These are phyloP conservation scores for Boloria euphrosyne DNA, from an alignment of 2,888 invertebrate species.

Conservation along the genomic window DNA sequence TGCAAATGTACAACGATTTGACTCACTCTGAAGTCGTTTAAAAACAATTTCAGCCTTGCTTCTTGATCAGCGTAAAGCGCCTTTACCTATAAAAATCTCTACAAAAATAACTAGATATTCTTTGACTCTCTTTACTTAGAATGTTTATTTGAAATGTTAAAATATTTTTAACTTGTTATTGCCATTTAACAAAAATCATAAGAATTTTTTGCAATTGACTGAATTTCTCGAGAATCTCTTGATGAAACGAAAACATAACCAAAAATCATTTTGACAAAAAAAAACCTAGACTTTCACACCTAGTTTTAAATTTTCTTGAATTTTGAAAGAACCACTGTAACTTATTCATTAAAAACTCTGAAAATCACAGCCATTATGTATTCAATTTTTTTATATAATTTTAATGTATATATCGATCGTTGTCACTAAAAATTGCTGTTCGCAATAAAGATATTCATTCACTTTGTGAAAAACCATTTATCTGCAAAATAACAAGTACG, in stretches of 20 bases:
- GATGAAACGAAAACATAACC: no score
- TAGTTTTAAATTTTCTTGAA: not conserved
- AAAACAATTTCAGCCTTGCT: slow-evolving; percentile 33
- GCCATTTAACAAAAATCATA: no score
- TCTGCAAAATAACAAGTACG: slow-evolving; percentile 22
- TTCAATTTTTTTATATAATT: not conserved
- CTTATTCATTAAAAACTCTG: not conserved
- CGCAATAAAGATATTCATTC: slow-evolving; percentile 16
- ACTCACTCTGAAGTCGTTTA: slow-evolving; percentile 30
- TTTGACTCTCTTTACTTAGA: no score
- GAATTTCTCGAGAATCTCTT: no score
- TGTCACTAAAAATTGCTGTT: slow-evolving; percentile 7
- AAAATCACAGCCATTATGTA: not conserved
- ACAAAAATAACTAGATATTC: no score
- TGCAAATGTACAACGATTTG: slow-evolving; percentile 28
- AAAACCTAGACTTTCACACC: no score
- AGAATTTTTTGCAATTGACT: no score
- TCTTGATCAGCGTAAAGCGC: slow-evolving; percentile 27
- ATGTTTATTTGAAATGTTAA: no score
- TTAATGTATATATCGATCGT: not conserved
- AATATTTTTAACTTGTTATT: no score
- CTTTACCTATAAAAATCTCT: slow-evolving; percentile 22
- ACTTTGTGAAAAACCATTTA: slow-evolving; percentile 24
- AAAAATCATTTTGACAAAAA: no score
- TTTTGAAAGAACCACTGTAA: not conserved